A percentile compares a stretch with the other conserved stretches of the same genome.
phyloP scores from a whole-genome alignment of 2,113 vertebrate genomes.

The Gymnarchus niloticus region DNA sequence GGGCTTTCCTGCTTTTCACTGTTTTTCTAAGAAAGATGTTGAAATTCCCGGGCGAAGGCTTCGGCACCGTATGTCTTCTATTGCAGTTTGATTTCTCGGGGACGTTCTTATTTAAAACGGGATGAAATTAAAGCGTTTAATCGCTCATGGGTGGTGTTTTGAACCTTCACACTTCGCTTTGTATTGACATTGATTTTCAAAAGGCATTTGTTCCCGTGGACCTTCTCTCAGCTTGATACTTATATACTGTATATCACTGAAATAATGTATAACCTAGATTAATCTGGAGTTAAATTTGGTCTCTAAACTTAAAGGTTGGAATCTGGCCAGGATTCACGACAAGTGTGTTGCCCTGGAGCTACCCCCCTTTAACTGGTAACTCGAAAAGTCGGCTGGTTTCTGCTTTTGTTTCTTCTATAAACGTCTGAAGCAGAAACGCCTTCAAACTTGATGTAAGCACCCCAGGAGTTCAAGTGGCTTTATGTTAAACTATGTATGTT shows the following conservation, averaged over 20 bases:
- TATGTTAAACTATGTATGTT: no score
- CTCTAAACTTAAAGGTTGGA: not conserved
- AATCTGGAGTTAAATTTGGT: not conserved
- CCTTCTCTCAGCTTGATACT: no score
- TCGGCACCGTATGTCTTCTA: not conserved
- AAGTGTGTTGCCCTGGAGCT: not conserved
- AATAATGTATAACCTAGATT: not conserved
- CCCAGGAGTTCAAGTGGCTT: not conserved
- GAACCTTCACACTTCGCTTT: constrained; percentile 10
- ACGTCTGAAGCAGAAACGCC: not conserved
- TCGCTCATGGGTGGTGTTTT: constrained; percentile 21
- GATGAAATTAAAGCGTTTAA: constrained; percentile 12
- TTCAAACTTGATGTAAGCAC: not conserved
- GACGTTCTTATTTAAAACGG: not conserved
- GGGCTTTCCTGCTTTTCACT: no score
- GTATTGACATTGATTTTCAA: constrained; percentile 32
- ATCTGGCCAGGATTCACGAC: not conserved
- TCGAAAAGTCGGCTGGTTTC: not conserved
- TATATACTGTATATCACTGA: not conserved
- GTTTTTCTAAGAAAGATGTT: not conserved
- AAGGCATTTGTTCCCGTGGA: constrained; percentile 23
- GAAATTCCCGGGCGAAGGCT: not conserved
- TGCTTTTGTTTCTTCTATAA: not conserved
- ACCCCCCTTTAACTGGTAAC: not conserved
- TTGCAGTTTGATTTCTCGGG: not conserved